Base-by-base conservation (phyloP, 1,140 invertebrate species). In the Drosophila willistoni region DNA sequence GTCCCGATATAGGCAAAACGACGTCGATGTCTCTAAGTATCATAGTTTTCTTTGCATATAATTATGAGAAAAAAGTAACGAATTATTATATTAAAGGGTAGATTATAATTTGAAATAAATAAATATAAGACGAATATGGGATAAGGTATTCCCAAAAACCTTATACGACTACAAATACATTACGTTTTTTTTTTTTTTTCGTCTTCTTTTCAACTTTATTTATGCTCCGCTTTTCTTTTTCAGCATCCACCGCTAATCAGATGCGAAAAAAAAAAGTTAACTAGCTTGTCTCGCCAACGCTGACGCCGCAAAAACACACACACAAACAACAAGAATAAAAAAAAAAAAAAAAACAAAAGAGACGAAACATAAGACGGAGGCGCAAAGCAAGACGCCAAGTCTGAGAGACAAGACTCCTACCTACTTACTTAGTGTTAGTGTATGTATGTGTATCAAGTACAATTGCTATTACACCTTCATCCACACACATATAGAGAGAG, bases 221-320 rank as follows among this genome's bases (percentile, higher is more conserved):
- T 74, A 62, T 55, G 63, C 63, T 55, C 65, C 72, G 66, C 67
- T 57, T 73, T 73, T 55, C 56, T 36, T 66, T 56, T 69, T 75
- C 72, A 25, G 55, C 42, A 62, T 34, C 68, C 51, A 54, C 61
- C 70, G 71, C 57, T 75, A 75, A 75, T 75, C 73, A 75, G 72
- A 75, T 75, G 73, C 73, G 56, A 75, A 63, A 71, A 34, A 34
- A 34, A 75, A 71, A 51, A 61, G 62, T 65, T 71, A 65, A 64
- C 64, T 70, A 56, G 69, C 63, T 56, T 68, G 81, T 85, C 81
- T 85, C 81, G 81, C 78, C 81, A 75, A 81, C 83, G 81, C 77
- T 80, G 77, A 79, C 68, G 77, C 81, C 81, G 81, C 81, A 73
- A 73, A 76, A 70, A 84, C 63, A 68, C 64, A 76, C 34, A 59